Conservation (phyloP, 1,140 invertebrate genomes). For the Hyles euphorbiae region DNA sequence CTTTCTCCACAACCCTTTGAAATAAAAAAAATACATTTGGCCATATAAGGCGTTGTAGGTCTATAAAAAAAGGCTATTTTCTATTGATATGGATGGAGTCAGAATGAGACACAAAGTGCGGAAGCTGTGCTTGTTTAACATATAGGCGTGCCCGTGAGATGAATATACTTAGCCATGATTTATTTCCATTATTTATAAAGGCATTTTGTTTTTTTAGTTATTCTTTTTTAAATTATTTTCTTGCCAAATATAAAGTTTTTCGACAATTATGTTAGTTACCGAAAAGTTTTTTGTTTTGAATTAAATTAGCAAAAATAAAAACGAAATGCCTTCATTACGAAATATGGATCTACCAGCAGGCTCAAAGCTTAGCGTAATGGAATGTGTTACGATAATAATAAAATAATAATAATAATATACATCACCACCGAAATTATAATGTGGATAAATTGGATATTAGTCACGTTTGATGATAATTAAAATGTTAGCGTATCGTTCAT, state of each 20-base stretch:
- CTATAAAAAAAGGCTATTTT: slow-evolving; percentile 1
- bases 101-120: slow-evolving; percentile 3
- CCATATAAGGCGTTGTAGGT: neutral
- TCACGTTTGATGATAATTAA: slow-evolving; percentile 4
- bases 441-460: neutral
- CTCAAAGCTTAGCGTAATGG: slow-evolving; percentile 4
- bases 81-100: neutral
- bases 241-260: too few species aligned
- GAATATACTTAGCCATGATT: neutral
- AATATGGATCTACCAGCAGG: slow-evolving; percentile 2
- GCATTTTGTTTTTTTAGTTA: too few species aligned
- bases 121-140: slow-evolving; percentile 1
- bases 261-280: too few species aligned
- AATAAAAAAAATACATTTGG: neutral
- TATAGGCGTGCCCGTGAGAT: neutral
- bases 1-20: slow-evolving; percentile 16
- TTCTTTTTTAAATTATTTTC: too few species aligned
- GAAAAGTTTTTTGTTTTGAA: too few species aligned
- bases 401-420: slow-evolving; percentile 4
- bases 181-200: too few species aligned
- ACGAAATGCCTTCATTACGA: slow-evolving; percentile 3
- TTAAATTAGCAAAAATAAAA: neutral
- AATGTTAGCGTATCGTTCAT: slow-evolving; percentile 5
- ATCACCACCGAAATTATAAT: slow-evolving; percentile 1
- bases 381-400: slow-evolving; percentile 1